Percentiles rank a stretch among this genome's conserved stretches.
Conservation (phyloP, 2,888 invertebrate species). For the Deroplatys truncata region DNA sequence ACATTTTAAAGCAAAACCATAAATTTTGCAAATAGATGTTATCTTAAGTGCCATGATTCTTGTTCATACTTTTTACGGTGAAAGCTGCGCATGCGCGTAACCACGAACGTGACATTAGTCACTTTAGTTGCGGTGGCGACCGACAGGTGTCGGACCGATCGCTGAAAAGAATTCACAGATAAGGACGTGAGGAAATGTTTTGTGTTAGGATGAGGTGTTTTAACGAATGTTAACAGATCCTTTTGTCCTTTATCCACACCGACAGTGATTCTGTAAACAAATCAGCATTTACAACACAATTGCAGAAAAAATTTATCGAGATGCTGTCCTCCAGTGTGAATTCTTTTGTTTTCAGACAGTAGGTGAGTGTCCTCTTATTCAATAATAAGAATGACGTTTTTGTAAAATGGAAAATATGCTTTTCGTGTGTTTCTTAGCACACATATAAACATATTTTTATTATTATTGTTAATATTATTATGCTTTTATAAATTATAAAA, state of each 20-base stretch:
- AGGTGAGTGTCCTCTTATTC: no score
- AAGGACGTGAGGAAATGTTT: background rate
- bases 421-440: no score
- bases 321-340: no score
- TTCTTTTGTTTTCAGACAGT: no score
- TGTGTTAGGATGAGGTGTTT: background rate
- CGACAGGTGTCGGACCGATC: background rate
- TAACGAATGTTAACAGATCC: background rate
- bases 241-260: background rate
- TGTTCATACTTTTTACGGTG: background rate
- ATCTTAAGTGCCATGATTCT: no score
- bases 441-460: no score
- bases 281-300: background rate
- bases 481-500: no score
- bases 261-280: background rate
- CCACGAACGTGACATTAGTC: background rate
- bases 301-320: background rate
- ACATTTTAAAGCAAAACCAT: no score
- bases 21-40: no score
- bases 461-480: no score
- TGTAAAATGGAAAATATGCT: no score
- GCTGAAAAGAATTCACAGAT: background rate
- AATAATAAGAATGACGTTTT: no score
- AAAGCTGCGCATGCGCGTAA: background rate
- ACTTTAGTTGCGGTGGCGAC: background rate